These are phyloP conservation scores for Musca domestica DNA, from an alignment of 1,140 invertebrate species.

Conservation along the genomic window DNA sequence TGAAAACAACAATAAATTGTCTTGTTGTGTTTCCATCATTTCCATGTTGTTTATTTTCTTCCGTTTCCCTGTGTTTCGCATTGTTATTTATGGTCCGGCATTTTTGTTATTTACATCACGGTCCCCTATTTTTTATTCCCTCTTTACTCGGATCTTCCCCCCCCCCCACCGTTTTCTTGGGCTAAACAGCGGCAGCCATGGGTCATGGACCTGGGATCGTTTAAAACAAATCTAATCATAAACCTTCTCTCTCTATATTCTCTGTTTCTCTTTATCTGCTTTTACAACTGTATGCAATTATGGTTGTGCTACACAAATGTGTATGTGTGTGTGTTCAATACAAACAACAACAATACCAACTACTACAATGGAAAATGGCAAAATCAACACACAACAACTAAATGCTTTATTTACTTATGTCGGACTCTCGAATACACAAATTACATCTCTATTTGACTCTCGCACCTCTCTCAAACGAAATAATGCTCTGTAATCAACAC, in stretches of 20 bases:
- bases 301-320: background rate
- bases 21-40: no score
- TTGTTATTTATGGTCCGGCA: no score
- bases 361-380: conserved; percentile 19
- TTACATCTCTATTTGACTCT: background rate
- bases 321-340: conserved; percentile 4
- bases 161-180: background rate
- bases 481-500: background rate
- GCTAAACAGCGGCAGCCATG: no score
- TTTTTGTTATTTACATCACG: no score
- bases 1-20: no score
- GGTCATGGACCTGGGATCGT: conserved; percentile 47
- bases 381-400: background rate
- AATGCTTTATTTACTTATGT: conserved; percentile 24
- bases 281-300: conserved; percentile 17
- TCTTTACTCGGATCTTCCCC: background rate
- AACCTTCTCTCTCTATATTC: conserved; percentile 33
- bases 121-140: background rate
- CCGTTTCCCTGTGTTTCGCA: no score
- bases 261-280: conserved; percentile 32
- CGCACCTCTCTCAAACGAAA: conserved; percentile 17
- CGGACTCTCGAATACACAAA: conserved; percentile 1
- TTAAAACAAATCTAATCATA: conserved; percentile 54
- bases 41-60: no score
- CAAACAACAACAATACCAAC: conserved; percentile 31